Conservation (phyloP, 2,797 vertebrate species). For the Pangasius larnaudii region DNA sequence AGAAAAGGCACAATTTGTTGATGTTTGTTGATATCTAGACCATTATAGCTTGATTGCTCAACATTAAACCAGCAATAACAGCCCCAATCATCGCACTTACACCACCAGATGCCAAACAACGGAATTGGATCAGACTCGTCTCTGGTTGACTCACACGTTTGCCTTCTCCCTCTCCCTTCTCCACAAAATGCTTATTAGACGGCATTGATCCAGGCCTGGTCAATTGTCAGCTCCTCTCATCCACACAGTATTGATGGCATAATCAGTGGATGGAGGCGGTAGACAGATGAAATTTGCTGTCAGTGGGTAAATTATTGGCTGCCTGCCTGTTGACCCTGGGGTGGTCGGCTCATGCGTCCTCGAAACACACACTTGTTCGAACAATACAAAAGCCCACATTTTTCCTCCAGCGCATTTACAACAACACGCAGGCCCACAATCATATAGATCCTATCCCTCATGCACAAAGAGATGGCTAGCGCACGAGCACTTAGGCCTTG, state of each 20-base stretch:
- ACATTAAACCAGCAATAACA: conserved; percentile 99
- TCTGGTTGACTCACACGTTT: conserved; percentile 66
- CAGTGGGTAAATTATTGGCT: conserved; percentile 98
- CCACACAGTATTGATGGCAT: conserved; percentile 96
- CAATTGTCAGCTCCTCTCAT: conserved; percentile 99
- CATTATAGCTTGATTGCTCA: conserved; percentile 99
- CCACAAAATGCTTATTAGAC: conserved; percentile 98
- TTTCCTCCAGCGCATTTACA: conserved; percentile 39
- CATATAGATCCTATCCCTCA: conserved; percentile 40
- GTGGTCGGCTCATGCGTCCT: conserved; percentile 77
- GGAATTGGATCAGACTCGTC: conserved; percentile 95
- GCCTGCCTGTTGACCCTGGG: conserved; percentile 92
- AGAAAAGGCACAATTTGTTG: conserved; percentile 97
- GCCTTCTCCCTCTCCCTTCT: conserved; percentile 67
- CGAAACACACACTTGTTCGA: conserved; percentile 50
- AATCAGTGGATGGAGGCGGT: conserved; percentile 94
- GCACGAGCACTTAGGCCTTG: conserved; percentile 21
- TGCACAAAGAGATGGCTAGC: conserved; percentile 33
- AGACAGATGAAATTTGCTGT: conserved; percentile 97
- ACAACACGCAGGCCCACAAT: conserved; percentile 29
- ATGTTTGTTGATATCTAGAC: conserved; percentile 99
- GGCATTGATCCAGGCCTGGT: conserved; percentile 96
- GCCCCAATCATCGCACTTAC: conserved; percentile 98
- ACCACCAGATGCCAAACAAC: conserved; percentile 92
- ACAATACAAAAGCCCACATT: conserved; percentile 45